Percentiles rank a stretch among this genome's conserved stretches.
phyloP scores from a whole-genome alignment of 1,140 invertebrate genomes.

The Rhyzopertha dominica region DNA sequence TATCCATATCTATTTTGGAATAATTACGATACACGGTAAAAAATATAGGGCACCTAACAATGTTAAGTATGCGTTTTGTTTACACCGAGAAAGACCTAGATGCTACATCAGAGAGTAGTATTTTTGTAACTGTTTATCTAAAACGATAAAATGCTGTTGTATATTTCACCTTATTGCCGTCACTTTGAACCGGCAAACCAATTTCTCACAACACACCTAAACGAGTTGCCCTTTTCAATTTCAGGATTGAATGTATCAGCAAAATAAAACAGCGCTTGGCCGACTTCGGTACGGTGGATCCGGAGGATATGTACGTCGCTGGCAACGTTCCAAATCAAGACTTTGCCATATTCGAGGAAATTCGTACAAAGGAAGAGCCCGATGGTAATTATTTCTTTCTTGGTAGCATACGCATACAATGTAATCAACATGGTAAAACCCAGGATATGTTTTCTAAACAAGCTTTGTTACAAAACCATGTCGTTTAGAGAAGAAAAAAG shows the following conservation, averaged over 20 bases:
- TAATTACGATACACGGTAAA: no score
- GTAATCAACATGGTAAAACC: neutral
- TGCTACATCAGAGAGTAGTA: no score
- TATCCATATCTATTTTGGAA: no score
- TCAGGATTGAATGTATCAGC: constrained; percentile 66
- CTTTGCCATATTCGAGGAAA: constrained; percentile 62
- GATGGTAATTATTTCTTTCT: constrained; percentile 47
- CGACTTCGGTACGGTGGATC: constrained; percentile 74
- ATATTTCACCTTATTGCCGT: neutral
- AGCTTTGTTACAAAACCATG: neutral
- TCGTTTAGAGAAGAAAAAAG: constrained; percentile 1
- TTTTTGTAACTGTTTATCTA: constrained; percentile 1
- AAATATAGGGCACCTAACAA: no score
- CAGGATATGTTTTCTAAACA: neutral
- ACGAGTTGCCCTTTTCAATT: constrained; percentile 8
- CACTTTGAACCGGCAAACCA: neutral
- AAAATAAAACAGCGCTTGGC: constrained; percentile 68
- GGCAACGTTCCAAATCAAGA: constrained; percentile 59
- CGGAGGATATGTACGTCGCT: constrained; percentile 80
- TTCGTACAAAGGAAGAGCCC: constrained; percentile 60
- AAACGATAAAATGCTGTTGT: neutral
- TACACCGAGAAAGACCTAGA: no score
- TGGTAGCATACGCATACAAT: neutral
- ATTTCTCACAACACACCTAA: neutral
- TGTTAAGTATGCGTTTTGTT: no score